Evolutionary conservation across 2,888 invertebrate species (phyloP).

Genomic region (Lycia hirtaria): DNA sequence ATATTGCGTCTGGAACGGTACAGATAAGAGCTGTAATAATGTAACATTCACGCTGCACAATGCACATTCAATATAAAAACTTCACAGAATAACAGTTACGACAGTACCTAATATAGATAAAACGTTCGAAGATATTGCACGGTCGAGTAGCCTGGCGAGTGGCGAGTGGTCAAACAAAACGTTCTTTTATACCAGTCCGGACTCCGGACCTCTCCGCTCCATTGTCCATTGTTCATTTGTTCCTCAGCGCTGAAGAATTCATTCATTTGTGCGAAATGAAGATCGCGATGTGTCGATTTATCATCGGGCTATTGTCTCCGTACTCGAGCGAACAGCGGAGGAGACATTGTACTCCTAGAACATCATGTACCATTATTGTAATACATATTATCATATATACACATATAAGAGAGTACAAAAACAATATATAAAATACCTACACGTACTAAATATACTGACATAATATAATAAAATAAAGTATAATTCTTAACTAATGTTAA

Average conservation of each 20-base stretch:
- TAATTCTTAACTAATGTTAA: too few species aligned
- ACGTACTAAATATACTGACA: too few species aligned
- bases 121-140: constrained; percentile 27
- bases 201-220: constrained; percentile 55
- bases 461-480: too few species aligned
- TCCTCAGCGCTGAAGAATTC: constrained; percentile 70
- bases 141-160: constrained; percentile 24
- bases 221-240: constrained; percentile 76
- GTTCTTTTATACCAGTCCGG: constrained; percentile 37
- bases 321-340: constrained; percentile 45
- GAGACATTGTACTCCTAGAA: constrained; percentile 23
- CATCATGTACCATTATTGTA: too few species aligned
- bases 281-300: constrained; percentile 57
- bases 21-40: not conserved
- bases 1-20: too few species aligned
- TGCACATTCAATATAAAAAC: constrained; percentile 1
- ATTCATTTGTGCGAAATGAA: constrained; percentile 70
- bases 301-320: constrained; percentile 56
- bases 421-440: too few species aligned
- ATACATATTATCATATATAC: too few species aligned
- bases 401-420: too few species aligned
- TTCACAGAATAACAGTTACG: constrained; percentile 10
- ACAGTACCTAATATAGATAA: constrained; percentile 13
- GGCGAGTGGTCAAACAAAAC: constrained; percentile 40
- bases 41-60: not conserved